A percentile compares a stretch with the other conserved stretches of the same genome.
These are phyloP conservation scores for Anser cygnoides DNA, from an alignment of 2,113 vertebrate species.

Conservation along the genomic window DNA sequence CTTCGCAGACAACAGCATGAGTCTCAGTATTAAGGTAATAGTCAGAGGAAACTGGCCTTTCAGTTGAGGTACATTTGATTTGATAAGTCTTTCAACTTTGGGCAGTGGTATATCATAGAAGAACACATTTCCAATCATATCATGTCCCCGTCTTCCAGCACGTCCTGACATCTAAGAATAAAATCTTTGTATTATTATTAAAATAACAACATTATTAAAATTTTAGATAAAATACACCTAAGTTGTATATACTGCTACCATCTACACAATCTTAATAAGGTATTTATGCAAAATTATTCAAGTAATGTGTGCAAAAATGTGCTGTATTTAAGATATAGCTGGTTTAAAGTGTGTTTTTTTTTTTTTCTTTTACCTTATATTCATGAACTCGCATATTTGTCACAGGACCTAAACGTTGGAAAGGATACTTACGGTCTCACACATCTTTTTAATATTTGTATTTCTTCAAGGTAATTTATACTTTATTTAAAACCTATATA, in stretches of 20 bases:
- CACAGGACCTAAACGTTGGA: not conserved
- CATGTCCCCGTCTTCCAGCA: conserved; percentile 78
- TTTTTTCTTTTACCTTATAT: not conserved
- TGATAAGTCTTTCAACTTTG: conserved; percentile 77
- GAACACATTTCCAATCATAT: conserved; percentile 74
- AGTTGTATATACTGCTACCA: not conserved
- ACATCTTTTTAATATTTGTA: not conserved
- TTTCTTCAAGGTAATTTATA: not conserved
- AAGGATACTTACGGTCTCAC: not conserved
- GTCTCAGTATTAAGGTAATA: conserved; percentile 64
- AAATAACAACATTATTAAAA: not conserved
- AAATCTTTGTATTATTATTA: not conserved
- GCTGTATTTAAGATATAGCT: not conserved
- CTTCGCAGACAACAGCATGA: conserved; percentile 72
- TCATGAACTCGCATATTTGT: not conserved
- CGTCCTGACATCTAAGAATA: conserved; percentile 77
- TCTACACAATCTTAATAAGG: not conserved
- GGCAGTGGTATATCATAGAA: conserved; percentile 75
- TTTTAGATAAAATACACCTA: not conserved
- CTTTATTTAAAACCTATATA: not conserved
- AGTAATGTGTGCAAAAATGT: not conserved
- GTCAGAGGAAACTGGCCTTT: conserved; percentile 76
- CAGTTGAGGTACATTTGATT: conserved; percentile 76
- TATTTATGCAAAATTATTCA: not conserved
- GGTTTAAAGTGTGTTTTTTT: not conserved